Percentiles rank a stretch among this genome's conserved stretches.
phyloP scores from a whole-genome alignment of 2,797 vertebrate species.

The Hippoglossus hippoglossus region DNA sequence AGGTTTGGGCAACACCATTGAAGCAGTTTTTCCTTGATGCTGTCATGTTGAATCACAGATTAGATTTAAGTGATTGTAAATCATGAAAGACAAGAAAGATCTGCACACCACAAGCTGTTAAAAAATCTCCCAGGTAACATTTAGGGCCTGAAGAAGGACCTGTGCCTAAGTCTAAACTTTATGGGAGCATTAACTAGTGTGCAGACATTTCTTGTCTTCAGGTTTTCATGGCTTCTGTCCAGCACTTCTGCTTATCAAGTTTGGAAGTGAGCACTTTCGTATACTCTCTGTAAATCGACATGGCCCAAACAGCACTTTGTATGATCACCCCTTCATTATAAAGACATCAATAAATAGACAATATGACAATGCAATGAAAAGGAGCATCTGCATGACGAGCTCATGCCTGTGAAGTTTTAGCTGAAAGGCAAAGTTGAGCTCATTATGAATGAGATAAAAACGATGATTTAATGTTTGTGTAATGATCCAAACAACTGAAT shows the following conservation, averaged over 20 bases:
- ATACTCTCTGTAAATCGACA: not conserved
- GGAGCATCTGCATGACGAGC: constrained; percentile 29
- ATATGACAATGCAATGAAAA: constrained; percentile 26
- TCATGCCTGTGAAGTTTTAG: constrained; percentile 43
- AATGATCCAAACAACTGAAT: constrained; percentile 55
- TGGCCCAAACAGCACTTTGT: constrained; percentile 42
- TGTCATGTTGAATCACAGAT: not conserved
- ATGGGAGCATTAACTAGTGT: too few species aligned
- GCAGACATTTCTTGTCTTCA: too few species aligned
- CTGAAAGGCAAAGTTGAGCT: constrained; percentile 46
- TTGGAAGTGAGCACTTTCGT: too few species aligned
- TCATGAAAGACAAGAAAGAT: not conserved
- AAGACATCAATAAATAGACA: constrained; percentile 4
- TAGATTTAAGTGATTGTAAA: not conserved
- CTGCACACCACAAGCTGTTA: too few species aligned
- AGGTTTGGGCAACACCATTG: constrained; percentile 22
- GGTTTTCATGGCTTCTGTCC: too few species aligned
- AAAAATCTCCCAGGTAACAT: too few species aligned
- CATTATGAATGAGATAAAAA: constrained; percentile 59
- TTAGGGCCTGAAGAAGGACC: too few species aligned
- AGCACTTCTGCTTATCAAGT: too few species aligned
- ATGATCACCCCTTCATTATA: constrained; percentile 21
- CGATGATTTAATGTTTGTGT: constrained; percentile 53
- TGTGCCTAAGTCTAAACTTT: too few species aligned
- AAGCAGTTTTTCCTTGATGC: not conserved